A percentile compares a stretch with the other conserved stretches of the same genome.
Conservation (phyloP, 2,888 invertebrate species). For the Chamaedrilus cognettii region DNA sequence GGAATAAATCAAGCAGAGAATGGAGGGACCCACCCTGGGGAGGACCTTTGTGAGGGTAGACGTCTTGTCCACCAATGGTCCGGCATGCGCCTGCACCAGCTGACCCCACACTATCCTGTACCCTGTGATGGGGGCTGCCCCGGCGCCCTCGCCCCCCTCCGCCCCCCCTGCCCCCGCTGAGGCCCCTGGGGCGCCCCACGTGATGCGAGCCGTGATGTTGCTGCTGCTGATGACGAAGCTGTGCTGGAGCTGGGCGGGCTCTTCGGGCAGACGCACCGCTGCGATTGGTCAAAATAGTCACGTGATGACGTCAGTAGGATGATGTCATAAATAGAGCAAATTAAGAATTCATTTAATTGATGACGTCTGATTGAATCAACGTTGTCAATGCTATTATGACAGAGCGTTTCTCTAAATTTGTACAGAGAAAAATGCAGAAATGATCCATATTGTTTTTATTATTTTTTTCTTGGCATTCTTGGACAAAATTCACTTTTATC, state of each 20-base stretch:
- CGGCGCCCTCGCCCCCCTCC: too few relatives aligned
- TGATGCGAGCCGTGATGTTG: constrained; percentile 37
- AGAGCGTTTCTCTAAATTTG: background rate
- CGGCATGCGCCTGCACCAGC: background rate
- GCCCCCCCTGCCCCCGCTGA: too few relatives aligned
- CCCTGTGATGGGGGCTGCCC: constrained; percentile 32
- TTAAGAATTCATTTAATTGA: background rate
- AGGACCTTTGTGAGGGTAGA: constrained; percentile 37
- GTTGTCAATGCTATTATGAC: background rate
- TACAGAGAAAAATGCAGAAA: too few relatives aligned
- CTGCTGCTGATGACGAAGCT: constrained; percentile 33
- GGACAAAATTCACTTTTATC: too few relatives aligned
- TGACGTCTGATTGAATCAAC: constrained; percentile 8
- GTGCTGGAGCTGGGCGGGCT: constrained; percentile 33
- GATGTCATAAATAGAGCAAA: too few relatives aligned
- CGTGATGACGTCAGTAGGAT: too few relatives aligned
- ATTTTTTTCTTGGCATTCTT: too few relatives aligned
- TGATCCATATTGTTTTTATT: too few relatives aligned
- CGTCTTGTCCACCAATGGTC: constrained; percentile 14
- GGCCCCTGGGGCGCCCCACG: constrained; percentile 26
- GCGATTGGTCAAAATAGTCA: background rate
- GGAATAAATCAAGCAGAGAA: too few relatives aligned
- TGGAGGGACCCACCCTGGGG: constrained; percentile 20
- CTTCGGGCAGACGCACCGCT: constrained; percentile 33
- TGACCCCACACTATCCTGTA: constrained; percentile 37